Base-by-base conservation (phyloP, 2,888 invertebrate species). In the Perizoma affinitatum region DNA sequence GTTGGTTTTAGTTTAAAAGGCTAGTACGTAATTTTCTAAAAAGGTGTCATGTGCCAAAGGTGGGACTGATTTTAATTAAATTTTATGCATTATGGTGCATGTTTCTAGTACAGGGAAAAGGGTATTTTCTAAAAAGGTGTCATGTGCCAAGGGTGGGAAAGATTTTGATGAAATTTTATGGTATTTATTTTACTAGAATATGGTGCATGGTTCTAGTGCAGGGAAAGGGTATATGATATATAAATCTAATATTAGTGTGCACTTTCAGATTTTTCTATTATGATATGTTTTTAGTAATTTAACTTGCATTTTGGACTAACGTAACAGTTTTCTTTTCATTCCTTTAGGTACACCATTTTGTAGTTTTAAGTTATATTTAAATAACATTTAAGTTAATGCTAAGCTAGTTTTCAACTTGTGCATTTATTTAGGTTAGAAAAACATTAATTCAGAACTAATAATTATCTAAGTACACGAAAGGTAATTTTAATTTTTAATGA, bases 361-460 rank as follows among this genome's bases (percentile, higher is more conserved):
- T 42, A 42, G 42, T 22, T 6, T 42, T 42, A 42, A 42, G 10
- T 8, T 44, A 52, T 6, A 5, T 36, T 35, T 44, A 22, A 53
- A 38, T 36, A 11, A 35, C 34, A 41, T 54, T 35, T 34, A 35
- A 54, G 47, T 33, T 38, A 43, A 10, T 5, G 5, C 5, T 56
- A 56, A 55, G 55, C 44, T 55, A 22, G 42, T n/a, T 47, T 42
- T 42, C n/a, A 54, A 10, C 9, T n/a, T 42, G 42, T 42, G n/a
- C 10, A 7, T 42, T 42, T 22, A 22, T 10, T 42, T 42, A 10
- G 10, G 6, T 10, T 10, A 42, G 10, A 1, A 10, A 42, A 42
- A 10, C 5, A 5, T 42, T 5, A 10, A 10, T 42, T 10, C 5
- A 42, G 10, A 10, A 8, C 10, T 42, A 42, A 42, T 5, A 42